Evolutionary conservation across 2,113 vertebrate species (phyloP).

Genomic region (Collichthys lucidus): DNA sequence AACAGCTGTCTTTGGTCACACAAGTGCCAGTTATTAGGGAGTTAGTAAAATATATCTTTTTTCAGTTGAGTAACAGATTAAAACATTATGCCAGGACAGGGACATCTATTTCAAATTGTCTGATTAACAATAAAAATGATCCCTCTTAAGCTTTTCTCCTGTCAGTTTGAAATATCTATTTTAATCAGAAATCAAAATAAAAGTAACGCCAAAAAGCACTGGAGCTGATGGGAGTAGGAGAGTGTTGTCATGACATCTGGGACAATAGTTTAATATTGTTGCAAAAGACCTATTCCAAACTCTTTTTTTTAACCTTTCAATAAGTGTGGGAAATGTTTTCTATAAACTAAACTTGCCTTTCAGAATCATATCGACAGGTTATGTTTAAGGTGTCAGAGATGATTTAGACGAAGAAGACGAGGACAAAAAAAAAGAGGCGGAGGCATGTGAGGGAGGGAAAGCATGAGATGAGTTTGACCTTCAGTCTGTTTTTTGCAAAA

Average conservation of each 20-base stretch:
- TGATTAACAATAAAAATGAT: neutral
- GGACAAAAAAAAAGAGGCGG: neutral
- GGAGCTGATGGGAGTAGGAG: neutral
- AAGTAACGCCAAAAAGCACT: neutral
- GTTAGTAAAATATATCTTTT: neutral
- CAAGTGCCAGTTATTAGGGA: neutral
- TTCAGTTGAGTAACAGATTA: neutral
- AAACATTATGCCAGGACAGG: neutral
- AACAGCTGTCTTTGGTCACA: conserved; percentile 25
- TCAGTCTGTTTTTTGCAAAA: neutral
- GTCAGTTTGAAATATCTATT: neutral
- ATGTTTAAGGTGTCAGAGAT: neutral
- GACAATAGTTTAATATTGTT: neutral
- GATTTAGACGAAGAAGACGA: neutral
- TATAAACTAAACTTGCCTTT: neutral
- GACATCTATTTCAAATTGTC: neutral
- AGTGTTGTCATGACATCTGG: neutral
- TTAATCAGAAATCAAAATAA: conserved; percentile 1
- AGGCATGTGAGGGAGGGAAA: neutral
- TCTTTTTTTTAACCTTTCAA: neutral
- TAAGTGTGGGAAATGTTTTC: neutral
- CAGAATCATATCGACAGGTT: neutral
- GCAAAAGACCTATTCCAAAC: neutral
- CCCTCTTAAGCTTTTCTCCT: neutral
- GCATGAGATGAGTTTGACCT: neutral